Percentiles rank a stretch among this genome's conserved stretches.
phyloP scores from a whole-genome alignment of 2,888 invertebrate species.

The Plutella xylostella region DNA sequence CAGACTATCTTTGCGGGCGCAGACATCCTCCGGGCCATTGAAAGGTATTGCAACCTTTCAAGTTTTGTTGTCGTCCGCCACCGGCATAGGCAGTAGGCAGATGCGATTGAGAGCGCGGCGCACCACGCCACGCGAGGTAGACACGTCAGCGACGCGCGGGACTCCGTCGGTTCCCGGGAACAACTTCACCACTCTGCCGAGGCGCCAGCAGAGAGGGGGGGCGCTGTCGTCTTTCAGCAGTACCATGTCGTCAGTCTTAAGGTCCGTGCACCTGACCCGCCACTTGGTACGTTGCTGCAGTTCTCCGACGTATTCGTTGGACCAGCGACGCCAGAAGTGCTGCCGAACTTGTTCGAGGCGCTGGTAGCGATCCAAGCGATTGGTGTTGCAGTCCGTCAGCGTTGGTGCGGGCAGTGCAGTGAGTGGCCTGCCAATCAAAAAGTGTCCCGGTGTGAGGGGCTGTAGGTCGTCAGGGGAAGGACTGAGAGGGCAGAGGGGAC shows the following conservation, averaged over 20 bases:
- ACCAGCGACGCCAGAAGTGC: constrained; percentile 11
- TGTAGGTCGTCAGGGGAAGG: background rate
- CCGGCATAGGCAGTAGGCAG: background rate
- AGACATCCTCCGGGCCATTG: no score
- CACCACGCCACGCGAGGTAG: no score
- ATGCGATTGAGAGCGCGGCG: no score
- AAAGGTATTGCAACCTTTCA: background rate
- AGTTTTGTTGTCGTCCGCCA: background rate
- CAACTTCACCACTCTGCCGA: no score
- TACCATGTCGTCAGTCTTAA: background rate
- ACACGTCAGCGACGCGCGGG: background rate
- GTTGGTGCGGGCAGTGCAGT: background rate
- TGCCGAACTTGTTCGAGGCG: constrained; percentile 9
- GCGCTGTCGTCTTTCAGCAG: background rate
- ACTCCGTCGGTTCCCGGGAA: background rate
- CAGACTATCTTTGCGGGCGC: no score
- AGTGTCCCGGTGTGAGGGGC: background rate
- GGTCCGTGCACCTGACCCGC: no score
- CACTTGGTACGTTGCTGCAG: constrained; percentile 9
- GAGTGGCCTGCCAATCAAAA: background rate
- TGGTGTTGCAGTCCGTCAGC: background rate
- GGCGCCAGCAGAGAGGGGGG: background rate
- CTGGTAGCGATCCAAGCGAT: background rate
- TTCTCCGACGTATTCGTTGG: constrained; percentile 7
- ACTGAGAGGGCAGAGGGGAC: background rate